Evolutionary conservation across 2,113 vertebrate species (phyloP), one percentile per base, ranked within the genome.

Genomic region (Siniperca chuatsi): DNA sequence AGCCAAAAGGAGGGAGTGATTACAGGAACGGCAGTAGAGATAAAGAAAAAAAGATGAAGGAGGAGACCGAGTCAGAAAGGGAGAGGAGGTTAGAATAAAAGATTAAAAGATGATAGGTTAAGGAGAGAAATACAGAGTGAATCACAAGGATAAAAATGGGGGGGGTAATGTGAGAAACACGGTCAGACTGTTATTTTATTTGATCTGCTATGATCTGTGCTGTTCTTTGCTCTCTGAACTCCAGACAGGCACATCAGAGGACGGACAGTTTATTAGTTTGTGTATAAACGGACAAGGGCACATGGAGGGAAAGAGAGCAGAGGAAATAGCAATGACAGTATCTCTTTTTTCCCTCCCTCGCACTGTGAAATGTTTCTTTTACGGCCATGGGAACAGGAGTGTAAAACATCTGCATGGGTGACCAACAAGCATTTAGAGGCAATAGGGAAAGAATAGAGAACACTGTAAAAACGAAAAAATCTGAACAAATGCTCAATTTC

Each of bases 1-100:
- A 94, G 92, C 85, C 82, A 86, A 91, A 92, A 87, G 90, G 92
- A 89, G 90, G 88, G 89, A 88, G 90, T 81, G 89, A 93, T 93
- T 92, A 92, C 83, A 78, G 90, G 92, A 92, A 92, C 76, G 55
- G 78, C 83, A 86, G 90, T 29, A 40, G 74, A 90, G 89, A 90
- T 88, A 86, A 92, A 93, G 80, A 77, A 54, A 87, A 86, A 84
- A 81, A 85, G 83, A 88, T 76, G 81, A 83, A 81, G 86, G 62
- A 81, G 89, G 79, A 82, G 90, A 75, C 58, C 10, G 60, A 82
- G 61, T 77, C 55, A 79, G 84, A 90, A 67, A 61, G 83, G 58
- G 66, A 82, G 79, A 84, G 82, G 78, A 86, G 87, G 83, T 71
- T 72, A 66, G 85, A 91, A 92, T 90, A 79, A 89, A 92, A 87